These are phyloP conservation scores for Pantala flavescens DNA, from an alignment of 1,140 invertebrate genomes.

Conservation along the genomic window DNA sequence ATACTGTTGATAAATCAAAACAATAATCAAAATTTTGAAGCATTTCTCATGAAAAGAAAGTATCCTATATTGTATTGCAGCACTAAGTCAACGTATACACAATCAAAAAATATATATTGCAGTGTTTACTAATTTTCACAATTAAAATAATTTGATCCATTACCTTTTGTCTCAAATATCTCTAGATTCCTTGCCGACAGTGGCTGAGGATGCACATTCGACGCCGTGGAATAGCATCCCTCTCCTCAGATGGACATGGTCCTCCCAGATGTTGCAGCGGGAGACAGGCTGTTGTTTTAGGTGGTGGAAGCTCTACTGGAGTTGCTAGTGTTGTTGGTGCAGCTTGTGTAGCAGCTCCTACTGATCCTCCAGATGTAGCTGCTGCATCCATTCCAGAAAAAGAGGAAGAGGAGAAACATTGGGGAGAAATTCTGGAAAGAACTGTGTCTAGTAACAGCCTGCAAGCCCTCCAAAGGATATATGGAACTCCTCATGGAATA, in stretches of 20 bases:
- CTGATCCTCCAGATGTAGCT: conserved; percentile 16
- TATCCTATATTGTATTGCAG: no score
- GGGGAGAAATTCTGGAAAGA: conserved; percentile 61
- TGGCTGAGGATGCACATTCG: not conserved
- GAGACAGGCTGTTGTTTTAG: not conserved
- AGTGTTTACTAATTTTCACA: no score
- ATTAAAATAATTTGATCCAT: no score
- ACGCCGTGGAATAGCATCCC: not conserved
- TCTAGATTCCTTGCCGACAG: not conserved
- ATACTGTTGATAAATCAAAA: no score
- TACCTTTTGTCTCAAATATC: not conserved
- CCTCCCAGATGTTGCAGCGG: not conserved
- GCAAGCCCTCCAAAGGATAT: conserved; percentile 45
- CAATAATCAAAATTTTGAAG: no score
- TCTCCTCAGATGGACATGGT: not conserved
- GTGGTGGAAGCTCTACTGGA: not conserved
- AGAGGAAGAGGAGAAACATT: conserved; percentile 62
- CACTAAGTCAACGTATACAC: no score
- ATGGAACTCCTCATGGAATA: conserved; percentile 16
- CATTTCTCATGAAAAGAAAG: no score
- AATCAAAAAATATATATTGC: no score
- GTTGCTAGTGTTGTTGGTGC: not conserved
- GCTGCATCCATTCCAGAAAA: conserved; percentile 36
- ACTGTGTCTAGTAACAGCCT: conserved; percentile 56
- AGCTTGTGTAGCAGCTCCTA: not conserved